Evolutionary conservation across 2,888 invertebrate genomes (phyloP).

Genomic region (Drosophila peninsularis): DNA sequence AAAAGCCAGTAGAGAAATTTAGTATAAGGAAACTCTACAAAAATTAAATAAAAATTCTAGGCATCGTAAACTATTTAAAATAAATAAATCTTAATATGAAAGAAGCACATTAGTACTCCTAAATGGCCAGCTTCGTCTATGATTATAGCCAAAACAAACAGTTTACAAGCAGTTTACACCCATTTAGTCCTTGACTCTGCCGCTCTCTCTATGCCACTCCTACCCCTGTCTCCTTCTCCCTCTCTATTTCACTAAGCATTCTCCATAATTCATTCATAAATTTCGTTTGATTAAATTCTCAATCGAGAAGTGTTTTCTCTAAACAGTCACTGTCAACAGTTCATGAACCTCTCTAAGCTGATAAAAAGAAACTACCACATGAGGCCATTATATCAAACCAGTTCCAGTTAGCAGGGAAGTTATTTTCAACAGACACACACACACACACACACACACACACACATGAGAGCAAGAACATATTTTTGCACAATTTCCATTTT

Average conservation of each 20-base stretch:
- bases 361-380: slow-evolving; percentile 37
- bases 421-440: slow-evolving; percentile 20
- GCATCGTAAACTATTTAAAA: too few relatives aligned
- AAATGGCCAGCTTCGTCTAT: too few relatives aligned
- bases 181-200: background rate
- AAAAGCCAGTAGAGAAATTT: too few relatives aligned
- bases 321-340: slow-evolving; percentile 57
- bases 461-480: slow-evolving; percentile 51
- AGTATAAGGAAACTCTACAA: too few relatives aligned
- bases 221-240: background rate
- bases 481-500: slow-evolving; percentile 76
- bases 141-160: too few relatives aligned
- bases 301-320: slow-evolving; percentile 19
- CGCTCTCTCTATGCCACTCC: background rate
- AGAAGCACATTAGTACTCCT: too few relatives aligned
- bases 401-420: slow-evolving; percentile 37
- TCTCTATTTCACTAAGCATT: background rate
- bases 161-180: too few relatives aligned
- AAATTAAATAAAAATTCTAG: too few relatives aligned
- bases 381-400: slow-evolving; percentile 52
- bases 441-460: background rate
- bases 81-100: too few relatives aligned
- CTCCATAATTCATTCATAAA: slow-evolving; percentile 8
- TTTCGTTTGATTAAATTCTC: slow-evolving; percentile 21
- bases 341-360: slow-evolving; percentile 33